phyloP scores from a whole-genome alignment of 2,888 invertebrate genomes.

The Ectemnius cavifrons region DNA sequence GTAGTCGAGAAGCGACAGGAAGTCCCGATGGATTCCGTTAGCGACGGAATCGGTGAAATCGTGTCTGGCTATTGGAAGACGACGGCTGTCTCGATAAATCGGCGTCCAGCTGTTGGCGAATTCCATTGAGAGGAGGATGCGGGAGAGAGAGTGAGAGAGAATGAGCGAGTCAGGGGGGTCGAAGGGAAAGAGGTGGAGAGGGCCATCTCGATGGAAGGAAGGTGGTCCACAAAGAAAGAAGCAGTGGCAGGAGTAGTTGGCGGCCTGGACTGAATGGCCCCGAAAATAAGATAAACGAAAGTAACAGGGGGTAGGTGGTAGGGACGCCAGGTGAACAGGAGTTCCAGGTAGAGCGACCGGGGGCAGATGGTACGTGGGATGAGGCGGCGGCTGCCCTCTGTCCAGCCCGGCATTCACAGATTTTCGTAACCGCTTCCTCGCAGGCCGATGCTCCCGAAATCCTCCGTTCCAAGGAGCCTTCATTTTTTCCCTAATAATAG shows the following conservation, averaged over 20 bases:
- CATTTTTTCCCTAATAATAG: constrained; percentile 58
- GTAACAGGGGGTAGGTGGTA: constrained; percentile 44
- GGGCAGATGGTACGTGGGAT: constrained; percentile 54
- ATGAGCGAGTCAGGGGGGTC: too few species aligned
- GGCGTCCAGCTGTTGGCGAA: constrained; percentile 51
- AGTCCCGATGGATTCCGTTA: not conserved
- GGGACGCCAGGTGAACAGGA: constrained; percentile 58
- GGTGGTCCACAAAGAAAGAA: constrained; percentile 45
- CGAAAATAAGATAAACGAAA: constrained; percentile 68
- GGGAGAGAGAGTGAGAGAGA: not conserved
- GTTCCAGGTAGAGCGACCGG: constrained; percentile 55
- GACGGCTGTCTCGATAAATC: constrained; percentile 24
- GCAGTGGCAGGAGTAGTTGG: constrained; percentile 57
- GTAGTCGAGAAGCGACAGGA: not conserved
- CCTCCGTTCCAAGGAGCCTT: constrained; percentile 23
- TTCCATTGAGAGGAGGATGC: constrained; percentile 58
- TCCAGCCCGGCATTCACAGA: constrained; percentile 46
- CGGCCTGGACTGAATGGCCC: constrained; percentile 57
- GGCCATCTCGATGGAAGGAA: constrained; percentile 26
- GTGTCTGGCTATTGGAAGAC: not conserved
- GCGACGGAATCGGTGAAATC: not conserved
- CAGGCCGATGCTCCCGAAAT: not conserved
- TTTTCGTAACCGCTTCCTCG: constrained; percentile 43
- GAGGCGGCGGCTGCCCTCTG: constrained; percentile 34
- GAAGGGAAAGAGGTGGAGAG: constrained; percentile 1